phyloP scores from a whole-genome alignment of 2,888 invertebrate species.

The Dicranocentrus wangi region DNA sequence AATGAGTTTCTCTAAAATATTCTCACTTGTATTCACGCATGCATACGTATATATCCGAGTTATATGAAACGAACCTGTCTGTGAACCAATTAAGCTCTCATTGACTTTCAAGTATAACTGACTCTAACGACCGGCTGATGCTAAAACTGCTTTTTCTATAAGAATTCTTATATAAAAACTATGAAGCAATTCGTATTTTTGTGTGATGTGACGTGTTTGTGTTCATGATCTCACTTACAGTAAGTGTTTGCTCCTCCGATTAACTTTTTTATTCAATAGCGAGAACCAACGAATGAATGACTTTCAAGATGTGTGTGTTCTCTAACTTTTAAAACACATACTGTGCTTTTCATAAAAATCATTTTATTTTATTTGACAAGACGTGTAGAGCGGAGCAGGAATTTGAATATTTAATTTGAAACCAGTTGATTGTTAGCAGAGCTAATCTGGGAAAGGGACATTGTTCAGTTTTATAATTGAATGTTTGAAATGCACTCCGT shows the following conservation, averaged over 20 bases:
- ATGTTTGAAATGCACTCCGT: too few relatives aligned
- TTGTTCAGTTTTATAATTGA: too few relatives aligned
- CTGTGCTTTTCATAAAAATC: constrained; percentile 32
- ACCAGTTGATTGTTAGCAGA: neutral
- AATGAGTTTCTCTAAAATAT: constrained; percentile 22
- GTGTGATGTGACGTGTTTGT: constrained; percentile 8
- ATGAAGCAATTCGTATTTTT: neutral
- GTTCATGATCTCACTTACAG: constrained; percentile 33
- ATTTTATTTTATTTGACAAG: constrained; percentile 4
- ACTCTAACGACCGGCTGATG: neutral
- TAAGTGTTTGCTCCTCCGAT: constrained; percentile 40
- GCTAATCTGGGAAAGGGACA: too few relatives aligned
- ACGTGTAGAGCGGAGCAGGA: neutral
- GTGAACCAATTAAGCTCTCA: constrained; percentile 48
- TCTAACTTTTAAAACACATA: constrained; percentile 22
- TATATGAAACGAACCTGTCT: constrained; percentile 41
- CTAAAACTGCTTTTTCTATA: too few relatives aligned
- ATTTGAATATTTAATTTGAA: constrained; percentile 11
- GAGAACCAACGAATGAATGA: constrained; percentile 3
- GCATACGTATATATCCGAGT: neutral
- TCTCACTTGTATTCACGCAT: neutral
- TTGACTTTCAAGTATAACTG: constrained; percentile 26
- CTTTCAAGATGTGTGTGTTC: constrained; percentile 24
- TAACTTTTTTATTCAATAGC: constrained; percentile 24
- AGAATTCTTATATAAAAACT: too few relatives aligned